These are phyloP conservation scores for Centruroides sculpturatus DNA, from an alignment of 1,140 invertebrate genomes.

Conservation along the genomic window DNA sequence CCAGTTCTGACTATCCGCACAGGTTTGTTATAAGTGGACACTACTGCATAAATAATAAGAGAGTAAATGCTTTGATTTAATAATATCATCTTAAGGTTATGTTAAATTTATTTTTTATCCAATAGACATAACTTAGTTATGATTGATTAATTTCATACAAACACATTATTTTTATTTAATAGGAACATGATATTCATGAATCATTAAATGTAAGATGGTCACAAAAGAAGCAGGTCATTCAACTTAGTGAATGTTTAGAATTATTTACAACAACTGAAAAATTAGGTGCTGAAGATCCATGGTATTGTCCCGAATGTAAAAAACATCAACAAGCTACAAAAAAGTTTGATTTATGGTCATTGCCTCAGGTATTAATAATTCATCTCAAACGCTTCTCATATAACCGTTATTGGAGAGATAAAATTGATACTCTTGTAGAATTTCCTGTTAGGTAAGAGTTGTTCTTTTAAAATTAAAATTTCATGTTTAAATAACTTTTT, in stretches of 20 bases:
- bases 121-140: neutral
- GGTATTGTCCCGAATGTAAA: constrained; percentile 42
- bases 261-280: constrained; percentile 37
- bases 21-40: too few relatives aligned
- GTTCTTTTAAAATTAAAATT: neutral
- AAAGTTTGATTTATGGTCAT: constrained; percentile 44
- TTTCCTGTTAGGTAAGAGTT: constrained; percentile 35
- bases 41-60: too few relatives aligned
- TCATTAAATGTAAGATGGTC: constrained; percentile 8
- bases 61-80: too few relatives aligned
- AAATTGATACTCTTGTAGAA: constrained; percentile 39
- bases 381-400: constrained; percentile 44
- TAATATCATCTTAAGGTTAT: too few relatives aligned
- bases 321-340: constrained; percentile 41
- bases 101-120: too few relatives aligned
- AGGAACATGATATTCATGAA: constrained; percentile 18
- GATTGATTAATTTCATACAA: neutral
- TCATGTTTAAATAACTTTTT: neutral
- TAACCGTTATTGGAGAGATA: constrained; percentile 38
- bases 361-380: constrained; percentile 40
- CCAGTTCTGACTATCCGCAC: too few relatives aligned
- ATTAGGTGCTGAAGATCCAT: constrained; percentile 36
- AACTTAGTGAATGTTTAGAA: constrained; percentile 34
- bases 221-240: constrained; percentile 21
- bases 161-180: neutral